A percentile compares a stretch with the other conserved stretches of the same genome.
Conservation (phyloP, 2,113 vertebrate genomes). For the Podilymbus podiceps region DNA sequence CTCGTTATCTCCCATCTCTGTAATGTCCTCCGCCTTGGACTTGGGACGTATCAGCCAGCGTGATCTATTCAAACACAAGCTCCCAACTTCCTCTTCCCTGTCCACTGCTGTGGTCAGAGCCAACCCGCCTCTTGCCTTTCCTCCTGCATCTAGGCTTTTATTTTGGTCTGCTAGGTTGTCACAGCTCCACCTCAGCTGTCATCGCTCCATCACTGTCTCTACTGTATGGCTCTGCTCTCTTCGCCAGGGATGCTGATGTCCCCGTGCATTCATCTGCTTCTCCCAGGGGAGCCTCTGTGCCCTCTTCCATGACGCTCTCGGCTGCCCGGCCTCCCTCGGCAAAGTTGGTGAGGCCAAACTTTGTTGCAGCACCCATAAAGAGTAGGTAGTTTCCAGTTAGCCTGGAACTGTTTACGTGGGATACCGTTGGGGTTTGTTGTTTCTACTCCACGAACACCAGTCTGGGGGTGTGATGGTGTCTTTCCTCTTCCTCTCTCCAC, state of each 20-base stretch:
- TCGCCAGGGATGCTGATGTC: neutral
- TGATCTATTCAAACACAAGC: neutral
- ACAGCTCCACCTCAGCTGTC: neutral
- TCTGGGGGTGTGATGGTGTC: neutral
- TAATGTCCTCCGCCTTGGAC: constrained; percentile 2
- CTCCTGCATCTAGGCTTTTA: neutral
- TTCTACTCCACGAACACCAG: neutral
- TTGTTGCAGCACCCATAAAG: neutral
- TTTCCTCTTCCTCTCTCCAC: neutral
- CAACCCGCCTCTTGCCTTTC: neutral
- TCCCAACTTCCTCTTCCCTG: neutral
- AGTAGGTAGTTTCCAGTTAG: neutral
- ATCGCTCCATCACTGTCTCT: neutral
- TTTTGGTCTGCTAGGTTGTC: neutral
- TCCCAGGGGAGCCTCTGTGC: neutral
- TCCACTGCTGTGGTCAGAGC: neutral
- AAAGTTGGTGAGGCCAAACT: accelerated
- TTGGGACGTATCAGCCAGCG: neutral
- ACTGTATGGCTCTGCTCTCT: neutral
- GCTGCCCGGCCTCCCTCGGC: neutral
- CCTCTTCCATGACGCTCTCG: neutral
- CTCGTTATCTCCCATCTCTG: neutral
- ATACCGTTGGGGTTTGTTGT: neutral
- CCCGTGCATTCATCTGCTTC: neutral
- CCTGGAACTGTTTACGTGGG: neutral